phyloP scores from a whole-genome alignment of 2,797 vertebrate species.

The Sebastes wilsoni region DNA sequence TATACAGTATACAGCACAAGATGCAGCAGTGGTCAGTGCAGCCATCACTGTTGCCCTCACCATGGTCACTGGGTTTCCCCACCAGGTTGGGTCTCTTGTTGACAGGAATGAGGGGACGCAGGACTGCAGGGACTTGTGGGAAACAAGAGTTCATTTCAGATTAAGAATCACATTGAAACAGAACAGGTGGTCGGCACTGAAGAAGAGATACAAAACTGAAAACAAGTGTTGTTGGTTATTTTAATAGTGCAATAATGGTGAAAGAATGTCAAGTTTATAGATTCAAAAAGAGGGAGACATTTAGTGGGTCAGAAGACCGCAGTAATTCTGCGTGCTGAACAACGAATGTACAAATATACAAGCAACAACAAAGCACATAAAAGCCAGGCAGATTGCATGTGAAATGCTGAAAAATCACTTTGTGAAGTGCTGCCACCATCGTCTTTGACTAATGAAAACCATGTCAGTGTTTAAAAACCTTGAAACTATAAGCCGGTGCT shows the following conservation, averaged over 20 bases:
- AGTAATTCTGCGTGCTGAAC: slow-evolving; percentile 22
- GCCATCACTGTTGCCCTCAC: slow-evolving; percentile 65
- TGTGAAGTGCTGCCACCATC: slow-evolving; percentile 21
- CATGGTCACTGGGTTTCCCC: slow-evolving; percentile 71
- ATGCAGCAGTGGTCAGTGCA: slow-evolving; percentile 23
- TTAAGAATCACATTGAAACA: slow-evolving; percentile 37
- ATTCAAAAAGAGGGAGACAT: slow-evolving; percentile 10
- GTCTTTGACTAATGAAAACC: slow-evolving; percentile 45
- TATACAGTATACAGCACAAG: neutral
- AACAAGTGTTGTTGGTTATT: slow-evolving; percentile 50
- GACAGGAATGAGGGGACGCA: slow-evolving; percentile 38
- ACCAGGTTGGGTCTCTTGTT: slow-evolving; percentile 77
- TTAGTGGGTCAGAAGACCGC: slow-evolving; percentile 13
- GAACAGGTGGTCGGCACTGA: slow-evolving; percentile 25
- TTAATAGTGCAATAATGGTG: slow-evolving; percentile 30
- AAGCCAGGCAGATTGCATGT: slow-evolving; percentile 54
- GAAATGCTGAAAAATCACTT: slow-evolving; percentile 21
- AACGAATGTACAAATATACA: slow-evolving; percentile 32
- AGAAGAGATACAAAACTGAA: slow-evolving; percentile 49
- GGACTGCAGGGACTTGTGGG: slow-evolving; percentile 54
- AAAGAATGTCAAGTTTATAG: slow-evolving; percentile 21
- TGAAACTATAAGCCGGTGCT: slow-evolving; percentile 18
- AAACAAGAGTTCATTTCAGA: slow-evolving; percentile 59
- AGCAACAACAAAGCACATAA: slow-evolving; percentile 54
- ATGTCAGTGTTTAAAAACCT: slow-evolving; percentile 21